Conservation (phyloP, 2,113 vertebrate genomes). For the Dipodomys spectabilis region DNA sequence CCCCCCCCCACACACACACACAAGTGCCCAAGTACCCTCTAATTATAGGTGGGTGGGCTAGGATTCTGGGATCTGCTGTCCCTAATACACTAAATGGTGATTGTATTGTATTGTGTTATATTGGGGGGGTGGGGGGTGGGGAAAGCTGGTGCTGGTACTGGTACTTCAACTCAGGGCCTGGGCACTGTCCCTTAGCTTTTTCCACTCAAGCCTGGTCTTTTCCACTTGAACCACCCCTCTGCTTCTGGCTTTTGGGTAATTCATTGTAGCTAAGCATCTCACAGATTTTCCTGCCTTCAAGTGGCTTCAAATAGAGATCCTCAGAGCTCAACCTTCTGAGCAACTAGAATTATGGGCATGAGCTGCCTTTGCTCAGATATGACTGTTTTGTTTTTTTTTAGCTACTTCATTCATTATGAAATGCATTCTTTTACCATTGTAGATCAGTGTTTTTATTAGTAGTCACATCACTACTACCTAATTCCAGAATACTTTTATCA, state of each 20-base stretch:
- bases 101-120: neutral
- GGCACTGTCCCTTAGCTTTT: too few relatives aligned
- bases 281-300: too few relatives aligned
- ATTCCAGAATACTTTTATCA: slow-evolving; percentile 28
- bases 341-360: too few relatives aligned
- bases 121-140: too few relatives aligned
- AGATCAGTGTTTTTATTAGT: neutral
- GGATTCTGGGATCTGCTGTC: neutral
- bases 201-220: too few relatives aligned
- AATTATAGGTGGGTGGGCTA: neutral
- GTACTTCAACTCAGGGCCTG: too few relatives aligned
- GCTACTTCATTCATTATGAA: neutral
- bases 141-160: too few relatives aligned
- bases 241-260: too few relatives aligned
- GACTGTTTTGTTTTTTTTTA: neutral
- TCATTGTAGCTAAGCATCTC: too few relatives aligned
- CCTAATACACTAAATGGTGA: neutral
- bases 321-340: too few relatives aligned
- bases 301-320: too few relatives aligned
- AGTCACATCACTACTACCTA: slow-evolving; percentile 12
- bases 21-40: neutral
- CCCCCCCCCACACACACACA: neutral
- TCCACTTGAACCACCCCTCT: too few relatives aligned
- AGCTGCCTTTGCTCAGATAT: neutral
- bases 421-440: neutral